Evolutionary conservation across 2,888 invertebrate species (phyloP).

Genomic region (Euproctis similis): DNA sequence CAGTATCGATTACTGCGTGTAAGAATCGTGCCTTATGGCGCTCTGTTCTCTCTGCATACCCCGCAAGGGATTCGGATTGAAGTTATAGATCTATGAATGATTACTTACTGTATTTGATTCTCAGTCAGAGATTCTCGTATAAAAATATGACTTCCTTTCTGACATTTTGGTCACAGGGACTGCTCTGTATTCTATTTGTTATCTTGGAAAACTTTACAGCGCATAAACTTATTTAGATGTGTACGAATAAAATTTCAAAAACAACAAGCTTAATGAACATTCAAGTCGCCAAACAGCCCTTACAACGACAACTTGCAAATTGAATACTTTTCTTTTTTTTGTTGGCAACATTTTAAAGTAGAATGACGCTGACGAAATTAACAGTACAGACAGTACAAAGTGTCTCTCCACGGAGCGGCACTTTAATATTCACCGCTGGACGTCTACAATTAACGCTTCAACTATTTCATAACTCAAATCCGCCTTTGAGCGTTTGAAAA

Average conservation of each 20-base stretch:
- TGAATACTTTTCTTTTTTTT: constrained; percentile 59
- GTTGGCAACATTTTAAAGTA: constrained; percentile 38
- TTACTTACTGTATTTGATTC: too few relatives aligned
- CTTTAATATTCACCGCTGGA: constrained; percentile 72
- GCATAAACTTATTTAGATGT: constrained; percentile 1
- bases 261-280: constrained; percentile 22
- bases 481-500: constrained; percentile 61
- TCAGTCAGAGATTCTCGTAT: too few relatives aligned
- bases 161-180: too few relatives aligned
- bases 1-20: too few relatives aligned
- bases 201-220: constrained; percentile 3
- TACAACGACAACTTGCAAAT: constrained; percentile 39
- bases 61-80: too few relatives aligned
- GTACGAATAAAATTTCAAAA: constrained; percentile 10
- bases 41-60: too few relatives aligned
- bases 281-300: constrained; percentile 22
- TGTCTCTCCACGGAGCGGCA: constrained; percentile 38
- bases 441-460: constrained; percentile 73
- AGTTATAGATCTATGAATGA: too few relatives aligned
- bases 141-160: too few relatives aligned
- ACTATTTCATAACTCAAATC: constrained; percentile 71
- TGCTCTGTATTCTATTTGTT: too few relatives aligned
- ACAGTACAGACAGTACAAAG: constrained; percentile 52
- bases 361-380: constrained; percentile 47
- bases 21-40: too few relatives aligned